Evolutionary conservation across 2,113 vertebrate species (phyloP), one percentile per base, ranked within the genome.

Genomic region (Strix aluco): DNA sequence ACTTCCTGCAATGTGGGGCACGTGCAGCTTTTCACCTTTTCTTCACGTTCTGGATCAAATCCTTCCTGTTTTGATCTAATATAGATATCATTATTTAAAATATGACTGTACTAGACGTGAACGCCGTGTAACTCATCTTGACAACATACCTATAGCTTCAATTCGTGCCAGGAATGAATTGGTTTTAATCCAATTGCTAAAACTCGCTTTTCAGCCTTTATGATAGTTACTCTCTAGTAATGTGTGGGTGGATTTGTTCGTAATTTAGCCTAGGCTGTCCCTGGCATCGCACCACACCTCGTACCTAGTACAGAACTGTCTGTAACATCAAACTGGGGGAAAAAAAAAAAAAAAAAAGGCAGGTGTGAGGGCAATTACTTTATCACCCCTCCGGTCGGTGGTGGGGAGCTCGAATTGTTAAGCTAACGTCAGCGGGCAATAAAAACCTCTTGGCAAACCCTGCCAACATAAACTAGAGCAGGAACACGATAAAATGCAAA

Each of bases 201-300:
- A 94, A 88, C 84, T 93, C 62, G 84, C 77, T 96, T 97, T 96
- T 91, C 95, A 91, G 94, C 78, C 95, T 94, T 94, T 96, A 92
- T 97, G 97, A 61, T 71, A 93, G 57, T 71, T 95, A 97, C 92
- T 96, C 86, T 98, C 92, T 94, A 96, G 92, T 94, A 97, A 94
- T 65, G 80, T 92, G 95, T 97, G 92, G 95, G 94, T 93, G 93
- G 95, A 93, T 96, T 95, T 94, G 79, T 95, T 92, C 90, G 81
- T 78, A 75, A 66, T 90, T 94, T 78, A 93, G 86, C 77, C 90
- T 67, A 93, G 92, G 78, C 74, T 70, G 94, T 92, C 51, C 65
- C 84, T 91, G 96, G 92, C 91, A 95, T 72, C 11, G 81, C 84
- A 96, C 78, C 95, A 87, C 58, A 55, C 34, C 62, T 86, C 7